Conservation (phyloP, 2,113 vertebrate species). For the Tachysurus vachellii region DNA sequence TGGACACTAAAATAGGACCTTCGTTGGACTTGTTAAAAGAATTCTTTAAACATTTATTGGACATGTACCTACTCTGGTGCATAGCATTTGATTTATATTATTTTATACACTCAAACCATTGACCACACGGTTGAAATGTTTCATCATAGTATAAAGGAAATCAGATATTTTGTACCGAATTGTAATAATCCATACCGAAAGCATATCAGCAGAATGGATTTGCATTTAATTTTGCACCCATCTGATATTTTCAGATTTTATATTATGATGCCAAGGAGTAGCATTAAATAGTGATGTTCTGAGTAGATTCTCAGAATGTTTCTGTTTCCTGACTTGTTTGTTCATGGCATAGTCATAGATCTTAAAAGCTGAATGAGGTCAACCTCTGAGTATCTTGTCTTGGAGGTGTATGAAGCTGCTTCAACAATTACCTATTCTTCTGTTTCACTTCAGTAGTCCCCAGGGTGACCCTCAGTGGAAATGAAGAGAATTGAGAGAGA, state of each 20-base stretch:
- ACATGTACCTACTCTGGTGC: background rate
- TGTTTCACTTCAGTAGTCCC: background rate
- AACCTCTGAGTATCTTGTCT: background rate
- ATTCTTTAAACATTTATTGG: background rate
- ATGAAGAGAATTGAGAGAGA: background rate
- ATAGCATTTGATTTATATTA: background rate
- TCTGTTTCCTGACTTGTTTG: conserved; percentile 1
- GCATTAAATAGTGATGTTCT: background rate
- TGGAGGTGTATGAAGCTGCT: background rate
- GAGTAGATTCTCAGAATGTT: background rate
- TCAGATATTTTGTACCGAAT: background rate
- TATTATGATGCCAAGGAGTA: background rate
- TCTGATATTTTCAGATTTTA: background rate
- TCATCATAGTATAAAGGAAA: background rate
- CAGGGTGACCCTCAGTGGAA: background rate
- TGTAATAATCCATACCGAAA: background rate
- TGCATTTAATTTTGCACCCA: background rate
- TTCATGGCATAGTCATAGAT: background rate
- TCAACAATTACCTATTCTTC: conserved; percentile 12
- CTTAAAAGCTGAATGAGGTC: conserved; percentile 17
- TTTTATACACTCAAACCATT: background rate
- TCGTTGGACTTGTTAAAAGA: background rate
- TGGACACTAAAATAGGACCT: background rate
- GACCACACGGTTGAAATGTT: background rate
- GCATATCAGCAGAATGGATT: background rate